Evolutionary conservation across 2,113 vertebrate species (phyloP).

Genomic region (Pipa parva): DNA sequence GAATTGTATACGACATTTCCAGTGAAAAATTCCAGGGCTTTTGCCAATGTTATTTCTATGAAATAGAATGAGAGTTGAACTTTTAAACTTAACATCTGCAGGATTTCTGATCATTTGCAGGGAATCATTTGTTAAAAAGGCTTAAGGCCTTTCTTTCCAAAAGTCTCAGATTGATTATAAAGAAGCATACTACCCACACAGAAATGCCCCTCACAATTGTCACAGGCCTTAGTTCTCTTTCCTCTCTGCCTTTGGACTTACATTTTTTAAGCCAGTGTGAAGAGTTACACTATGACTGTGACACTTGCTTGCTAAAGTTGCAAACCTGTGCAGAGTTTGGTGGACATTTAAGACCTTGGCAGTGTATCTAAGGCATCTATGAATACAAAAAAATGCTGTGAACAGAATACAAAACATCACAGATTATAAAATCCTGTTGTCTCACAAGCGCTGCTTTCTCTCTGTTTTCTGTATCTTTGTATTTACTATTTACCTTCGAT

Average conservation of each 20-base stretch:
- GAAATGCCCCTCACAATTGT: neutral
- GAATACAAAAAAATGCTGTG: neutral
- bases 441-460: no score
- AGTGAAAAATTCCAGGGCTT: slow-evolving; percentile 25
- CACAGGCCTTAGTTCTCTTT: neutral
- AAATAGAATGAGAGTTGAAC: slow-evolving; percentile 30
- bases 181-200: neutral
- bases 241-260: neutral
- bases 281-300: neutral
- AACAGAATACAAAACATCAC: neutral
- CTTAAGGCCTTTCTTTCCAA: neutral
- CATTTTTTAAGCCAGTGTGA: slow-evolving; percentile 3
- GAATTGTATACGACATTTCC: slow-evolving; percentile 36
- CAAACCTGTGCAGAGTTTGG: neutral
- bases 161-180: neutral
- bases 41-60: slow-evolving; percentile 33
- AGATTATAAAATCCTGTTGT: no score
- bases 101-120: slow-evolving; percentile 15
- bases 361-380: neutral
- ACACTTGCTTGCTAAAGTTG: neutral
- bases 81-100: slow-evolving; percentile 29
- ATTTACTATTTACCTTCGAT: no score
- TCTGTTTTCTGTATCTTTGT: no score
- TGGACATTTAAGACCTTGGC: neutral
- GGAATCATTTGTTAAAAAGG: slow-evolving; percentile 1